A percentile compares a stretch with the other conserved stretches of the same genome.
These are phyloP conservation scores for Cotesia congregata DNA, from an alignment of 2,888 invertebrate species.

Conservation along the genomic window DNA sequence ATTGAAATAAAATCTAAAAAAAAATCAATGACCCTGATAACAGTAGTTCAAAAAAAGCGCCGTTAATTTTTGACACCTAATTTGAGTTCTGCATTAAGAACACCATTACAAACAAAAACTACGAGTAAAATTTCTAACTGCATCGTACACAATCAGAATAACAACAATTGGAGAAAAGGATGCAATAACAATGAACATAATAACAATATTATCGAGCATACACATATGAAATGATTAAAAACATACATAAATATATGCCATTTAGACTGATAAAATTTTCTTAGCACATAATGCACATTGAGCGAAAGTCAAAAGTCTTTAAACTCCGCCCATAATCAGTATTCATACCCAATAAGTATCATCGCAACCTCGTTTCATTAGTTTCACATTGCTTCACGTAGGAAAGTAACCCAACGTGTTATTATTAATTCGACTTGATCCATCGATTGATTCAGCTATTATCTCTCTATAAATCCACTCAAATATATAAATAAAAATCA, in stretches of 20 bases:
- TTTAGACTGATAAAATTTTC: not conserved
- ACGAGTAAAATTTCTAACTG: not conserved
- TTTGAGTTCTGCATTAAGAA: no score
- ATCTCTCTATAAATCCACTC: not conserved
- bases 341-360: constrained; percentile 35
- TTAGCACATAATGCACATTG: constrained; percentile 27
- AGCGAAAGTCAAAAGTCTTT: constrained; percentile 36
- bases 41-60: no score
- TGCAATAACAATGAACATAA: not conserved
- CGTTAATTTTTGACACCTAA: no score
- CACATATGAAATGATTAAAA: not conserved
- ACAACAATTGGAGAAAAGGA: not conserved
- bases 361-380: constrained; percentile 36
- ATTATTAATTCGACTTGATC: constrained; percentile 3
- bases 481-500: not conserved
- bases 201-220: not conserved
- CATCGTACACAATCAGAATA: not conserved
- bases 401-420: constrained; percentile 36
- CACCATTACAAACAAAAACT: not conserved
- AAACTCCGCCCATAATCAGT: constrained; percentile 2
- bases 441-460: not conserved
- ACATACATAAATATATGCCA: not conserved
- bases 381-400: constrained; percentile 40
- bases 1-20: no score
- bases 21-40: no score